phyloP scores from a whole-genome alignment of 2,888 invertebrate genomes.

The Allophyes oxyacanthae region DNA sequence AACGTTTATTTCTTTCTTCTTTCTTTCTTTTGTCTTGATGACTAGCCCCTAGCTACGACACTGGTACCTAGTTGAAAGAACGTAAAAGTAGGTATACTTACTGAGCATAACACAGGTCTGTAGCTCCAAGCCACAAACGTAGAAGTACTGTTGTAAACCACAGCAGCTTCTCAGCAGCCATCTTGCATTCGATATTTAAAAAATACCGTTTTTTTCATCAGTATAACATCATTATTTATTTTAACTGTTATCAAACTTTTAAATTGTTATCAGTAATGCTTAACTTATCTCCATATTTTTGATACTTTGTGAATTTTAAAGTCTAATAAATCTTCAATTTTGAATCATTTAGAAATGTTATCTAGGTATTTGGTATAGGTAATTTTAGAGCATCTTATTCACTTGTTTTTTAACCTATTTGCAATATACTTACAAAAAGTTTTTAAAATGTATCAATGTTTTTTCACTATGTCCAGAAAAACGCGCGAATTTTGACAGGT shows the following conservation, averaged over 20 bases:
- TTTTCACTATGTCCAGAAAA: slow-evolving; percentile 26
- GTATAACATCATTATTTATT: not conserved
- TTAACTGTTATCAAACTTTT: no score
- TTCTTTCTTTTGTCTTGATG: no score
- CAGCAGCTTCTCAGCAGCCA: slow-evolving; percentile 78
- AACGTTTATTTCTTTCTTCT: no score
- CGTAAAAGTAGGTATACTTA: slow-evolving; percentile 68
- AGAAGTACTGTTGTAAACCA: slow-evolving; percentile 79
- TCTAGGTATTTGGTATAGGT: no score
- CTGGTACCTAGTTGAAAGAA: no score
- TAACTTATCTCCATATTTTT: slow-evolving; percentile 30
- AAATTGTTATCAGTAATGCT: not conserved
- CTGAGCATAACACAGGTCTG: slow-evolving; percentile 87
- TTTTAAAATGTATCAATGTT: no score
- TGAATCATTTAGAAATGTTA: no score
- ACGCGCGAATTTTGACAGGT: slow-evolving; percentile 68
- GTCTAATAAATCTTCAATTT: no score
- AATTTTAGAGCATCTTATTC: no score
- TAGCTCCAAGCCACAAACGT: slow-evolving; percentile 81
- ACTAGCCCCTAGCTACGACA: no score
- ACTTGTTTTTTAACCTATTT: no score
- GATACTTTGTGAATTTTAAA: not conserved
- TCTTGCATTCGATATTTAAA: slow-evolving; percentile 53
- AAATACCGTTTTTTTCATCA: slow-evolving; percentile 7
- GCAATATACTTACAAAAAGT: no score